These are phyloP conservation scores for Alectoris magna DNA, from an alignment of 2,797 vertebrate genomes.

Conservation along the genomic window DNA sequence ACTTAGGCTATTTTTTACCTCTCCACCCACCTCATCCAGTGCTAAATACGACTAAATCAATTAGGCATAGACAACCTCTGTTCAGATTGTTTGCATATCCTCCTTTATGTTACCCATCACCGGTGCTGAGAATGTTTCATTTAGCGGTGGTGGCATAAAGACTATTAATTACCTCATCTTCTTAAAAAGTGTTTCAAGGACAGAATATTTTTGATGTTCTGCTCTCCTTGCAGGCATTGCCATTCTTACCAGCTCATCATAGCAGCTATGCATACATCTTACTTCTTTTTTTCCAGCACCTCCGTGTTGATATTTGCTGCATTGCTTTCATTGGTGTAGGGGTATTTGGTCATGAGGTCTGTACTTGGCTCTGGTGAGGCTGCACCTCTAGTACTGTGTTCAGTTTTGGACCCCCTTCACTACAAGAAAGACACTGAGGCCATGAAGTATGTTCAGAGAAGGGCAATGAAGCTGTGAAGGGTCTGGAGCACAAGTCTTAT, in stretches of 20 bases:
- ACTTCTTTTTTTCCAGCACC: neutral
- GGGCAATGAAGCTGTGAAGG: no score
- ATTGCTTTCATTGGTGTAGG: neutral
- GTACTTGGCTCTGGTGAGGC: no score
- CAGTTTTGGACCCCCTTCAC: no score
- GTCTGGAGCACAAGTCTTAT: no score
- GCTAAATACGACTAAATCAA: neutral
- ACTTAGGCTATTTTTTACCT: neutral
- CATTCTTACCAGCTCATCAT: neutral
- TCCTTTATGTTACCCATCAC: neutral
- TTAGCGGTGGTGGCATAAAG: neutral
- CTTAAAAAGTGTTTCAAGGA: neutral
- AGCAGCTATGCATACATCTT: neutral
- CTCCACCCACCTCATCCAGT: neutral
- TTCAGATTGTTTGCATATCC: neutral
- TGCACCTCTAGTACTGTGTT: no score
- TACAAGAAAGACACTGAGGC: no score
- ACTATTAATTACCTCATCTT: neutral
- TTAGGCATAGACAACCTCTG: neutral
- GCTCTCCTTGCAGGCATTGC: neutral
- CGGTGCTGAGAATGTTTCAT: neutral
- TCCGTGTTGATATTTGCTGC: neutral
- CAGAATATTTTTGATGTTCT: rapidly evolving
- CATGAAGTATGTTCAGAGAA: no score
- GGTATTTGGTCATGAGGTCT: rapidly evolving